Conservation (phyloP, 2,888 invertebrate species). For the Amitus sp. region DNA sequence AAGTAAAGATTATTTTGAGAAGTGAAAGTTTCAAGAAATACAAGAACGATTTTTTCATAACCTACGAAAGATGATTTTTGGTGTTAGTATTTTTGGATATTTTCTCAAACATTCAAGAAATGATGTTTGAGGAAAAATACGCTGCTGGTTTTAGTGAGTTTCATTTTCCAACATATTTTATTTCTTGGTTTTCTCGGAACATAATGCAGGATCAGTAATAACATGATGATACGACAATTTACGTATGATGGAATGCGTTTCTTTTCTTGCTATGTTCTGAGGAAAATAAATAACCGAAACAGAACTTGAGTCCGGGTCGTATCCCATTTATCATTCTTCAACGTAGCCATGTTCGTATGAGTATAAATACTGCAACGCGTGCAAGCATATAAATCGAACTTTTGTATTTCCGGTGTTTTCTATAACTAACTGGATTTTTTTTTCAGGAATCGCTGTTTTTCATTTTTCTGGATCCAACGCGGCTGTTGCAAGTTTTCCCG, state of each 20-base stretch:
- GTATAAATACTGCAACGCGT: slow-evolving; percentile 46
- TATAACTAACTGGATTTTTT: slow-evolving; percentile 26
- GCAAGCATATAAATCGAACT: slow-evolving; percentile 60
- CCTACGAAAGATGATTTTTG: neutral
- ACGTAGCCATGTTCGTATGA: slow-evolving; percentile 39
- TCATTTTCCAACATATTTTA: too few relatives aligned
- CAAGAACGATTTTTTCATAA: neutral
- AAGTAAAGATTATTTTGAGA: too few relatives aligned
- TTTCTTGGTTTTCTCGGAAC: too few relatives aligned
- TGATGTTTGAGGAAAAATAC: too few relatives aligned
- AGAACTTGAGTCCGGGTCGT: slow-evolving; percentile 23
- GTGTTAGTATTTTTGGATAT: neutral
- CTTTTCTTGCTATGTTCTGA: slow-evolving; percentile 18
- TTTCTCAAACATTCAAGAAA: too few relatives aligned
- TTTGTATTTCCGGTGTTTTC: slow-evolving; percentile 59
- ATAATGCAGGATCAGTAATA: too few relatives aligned
- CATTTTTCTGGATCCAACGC: slow-evolving; percentile 16
- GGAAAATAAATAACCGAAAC: slow-evolving; percentile 24
- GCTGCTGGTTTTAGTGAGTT: too few relatives aligned
- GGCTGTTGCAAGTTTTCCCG: neutral
- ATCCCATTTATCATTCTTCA: slow-evolving; percentile 39
- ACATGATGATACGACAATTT: too few relatives aligned
- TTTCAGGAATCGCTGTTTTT: slow-evolving; percentile 14
- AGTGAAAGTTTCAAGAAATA: slow-evolving; percentile 3
- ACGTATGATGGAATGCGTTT: slow-evolving; percentile 10